Evolutionary conservation across 2,888 invertebrate species (phyloP), one percentile per base, ranked within the genome.

Genomic region (Acronicta alni): DNA sequence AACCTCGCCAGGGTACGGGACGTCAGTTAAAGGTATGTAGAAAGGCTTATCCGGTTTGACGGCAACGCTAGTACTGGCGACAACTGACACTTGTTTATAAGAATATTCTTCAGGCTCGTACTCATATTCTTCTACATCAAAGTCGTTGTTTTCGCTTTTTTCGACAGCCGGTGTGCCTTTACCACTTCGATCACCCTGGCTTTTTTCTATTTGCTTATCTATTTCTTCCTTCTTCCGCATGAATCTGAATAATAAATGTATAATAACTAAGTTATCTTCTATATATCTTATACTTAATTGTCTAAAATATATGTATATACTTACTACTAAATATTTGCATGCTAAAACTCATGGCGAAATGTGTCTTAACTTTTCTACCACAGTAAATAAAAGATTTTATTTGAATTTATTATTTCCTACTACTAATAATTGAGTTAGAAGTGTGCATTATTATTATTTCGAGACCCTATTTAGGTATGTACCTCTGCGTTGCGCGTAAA

Each of bases 1-100:
- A 9, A 83, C 77, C 73, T 94, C 93, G 17, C 83, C 91, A 1
- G 91, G 91, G 59, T 92, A 92, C 2, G 84, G 86, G 0, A 93
- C 89, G 63, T 94, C 92, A 8, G 91, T 90, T 0, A 92, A 66
- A 2, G 91, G 83, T 60, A 93, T 67, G 52, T 89, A 93, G 66
- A 57, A 91, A 0, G 84, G 89, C 47, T 62, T 87, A 32, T 83
- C 81, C 0, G 84, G 82, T 49, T 81, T 85, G 8, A 81, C 78
- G 0, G 77, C 55, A 0, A 77, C 14, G 53, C 84, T 87, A 0
- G 38, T 49, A 15, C 75, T 63, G 2, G 47, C 57, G 3, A 51
- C 60, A 3, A 80, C 15, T 5, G 89, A 77, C 9, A 77, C 68
- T 14, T 82, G 86, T 35, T 77, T 55, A 53, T 90, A 87, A 0